phyloP scores from a whole-genome alignment of 2,888 invertebrate species.

The Linnaemya tessellans region DNA sequence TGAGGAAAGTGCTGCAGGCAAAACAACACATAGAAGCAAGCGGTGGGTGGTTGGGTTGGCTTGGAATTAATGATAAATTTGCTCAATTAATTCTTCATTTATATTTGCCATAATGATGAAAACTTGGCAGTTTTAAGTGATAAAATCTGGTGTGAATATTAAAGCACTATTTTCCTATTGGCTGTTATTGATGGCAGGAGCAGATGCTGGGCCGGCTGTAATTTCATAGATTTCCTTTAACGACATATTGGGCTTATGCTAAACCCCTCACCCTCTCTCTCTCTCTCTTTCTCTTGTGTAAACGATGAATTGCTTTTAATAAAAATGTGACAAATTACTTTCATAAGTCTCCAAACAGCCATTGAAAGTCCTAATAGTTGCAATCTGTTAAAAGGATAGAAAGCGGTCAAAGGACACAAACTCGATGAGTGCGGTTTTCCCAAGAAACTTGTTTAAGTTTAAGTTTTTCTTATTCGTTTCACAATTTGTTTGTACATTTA shows the following conservation, averaged over 20 bases:
- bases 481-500: neutral
- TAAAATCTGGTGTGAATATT: neutral
- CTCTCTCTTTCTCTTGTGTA: neutral
- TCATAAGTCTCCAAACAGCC: neutral
- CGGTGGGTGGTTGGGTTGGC: too few relatives aligned
- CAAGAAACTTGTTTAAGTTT: neutral
- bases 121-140: neutral
- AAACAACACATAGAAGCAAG: neutral
- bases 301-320: neutral
- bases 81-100: neutral
- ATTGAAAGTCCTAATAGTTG: neutral
- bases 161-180: neutral
- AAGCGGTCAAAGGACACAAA: neutral
- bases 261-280: neutral
- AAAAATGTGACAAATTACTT: neutral
- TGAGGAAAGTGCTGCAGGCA: neutral
- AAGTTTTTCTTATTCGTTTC: constrained; percentile 2
- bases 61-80: neutral
- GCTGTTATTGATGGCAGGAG: neutral
- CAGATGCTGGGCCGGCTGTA: too few relatives aligned
- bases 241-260: too few relatives aligned
- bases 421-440: neutral
- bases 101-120: neutral
- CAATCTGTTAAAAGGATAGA: neutral
- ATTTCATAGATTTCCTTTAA: too few relatives aligned